A percentile compares a stretch with the other conserved stretches of the same genome.
phyloP scores from a whole-genome alignment of 2,113 vertebrate genomes.

The Columba livia region DNA sequence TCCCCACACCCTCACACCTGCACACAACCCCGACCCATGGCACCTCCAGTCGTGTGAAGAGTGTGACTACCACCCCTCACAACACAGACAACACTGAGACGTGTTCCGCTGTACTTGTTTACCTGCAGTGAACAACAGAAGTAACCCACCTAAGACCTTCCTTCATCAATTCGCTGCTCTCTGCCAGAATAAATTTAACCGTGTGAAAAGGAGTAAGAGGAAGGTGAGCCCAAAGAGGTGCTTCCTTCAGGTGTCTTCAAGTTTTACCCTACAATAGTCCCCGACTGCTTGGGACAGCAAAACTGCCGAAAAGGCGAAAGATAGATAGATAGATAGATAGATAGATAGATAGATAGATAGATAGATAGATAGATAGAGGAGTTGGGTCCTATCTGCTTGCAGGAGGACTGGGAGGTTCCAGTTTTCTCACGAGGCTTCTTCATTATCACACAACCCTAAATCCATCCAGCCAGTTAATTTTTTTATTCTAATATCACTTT shows the following conservation, averaged over 20 bases:
- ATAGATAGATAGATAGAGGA: too few relatives aligned
- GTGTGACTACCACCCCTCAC: rapidly evolving
- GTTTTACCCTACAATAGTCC: neutral
- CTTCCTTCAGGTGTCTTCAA: neutral
- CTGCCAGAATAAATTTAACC: rapidly evolving
- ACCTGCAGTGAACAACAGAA: rapidly evolving
- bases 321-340: too few relatives aligned
- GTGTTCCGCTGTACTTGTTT: rapidly evolving
- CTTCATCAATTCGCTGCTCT: neutral
- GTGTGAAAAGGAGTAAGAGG: rapidly evolving
- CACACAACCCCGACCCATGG: rapidly evolving
- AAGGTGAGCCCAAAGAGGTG: neutral
- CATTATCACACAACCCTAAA: neutral
- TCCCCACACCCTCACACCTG: too few relatives aligned
- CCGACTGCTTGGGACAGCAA: rapidly evolving
- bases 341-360: too few relatives aligned
- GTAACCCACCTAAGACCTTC: too few relatives aligned
- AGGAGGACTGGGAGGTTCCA: neutral
- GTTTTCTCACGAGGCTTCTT: neutral
- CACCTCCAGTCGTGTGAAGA: rapidly evolving
- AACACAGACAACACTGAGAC: rapidly evolving
- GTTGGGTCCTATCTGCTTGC: neutral
- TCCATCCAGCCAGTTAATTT: neutral
- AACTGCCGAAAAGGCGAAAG: neutral
- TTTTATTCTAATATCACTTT: too few relatives aligned